Base-by-base conservation (phyloP, 1,140 invertebrate species). In the Trachymyrmex septentrionalis region DNA sequence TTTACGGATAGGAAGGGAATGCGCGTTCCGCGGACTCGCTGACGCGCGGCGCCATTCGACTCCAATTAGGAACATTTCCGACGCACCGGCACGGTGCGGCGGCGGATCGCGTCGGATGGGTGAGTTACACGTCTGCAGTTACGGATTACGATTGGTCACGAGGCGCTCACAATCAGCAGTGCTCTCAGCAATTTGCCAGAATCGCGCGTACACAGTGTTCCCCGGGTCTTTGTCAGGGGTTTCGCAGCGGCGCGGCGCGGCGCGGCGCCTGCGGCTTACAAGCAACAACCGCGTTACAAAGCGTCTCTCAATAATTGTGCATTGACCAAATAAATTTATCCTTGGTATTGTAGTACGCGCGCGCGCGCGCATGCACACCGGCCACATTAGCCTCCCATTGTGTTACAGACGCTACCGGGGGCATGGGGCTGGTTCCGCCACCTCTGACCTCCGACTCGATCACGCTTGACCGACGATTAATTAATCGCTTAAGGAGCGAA, bases 291-390 rank as follows among this genome's bases (percentile, higher is more conserved):
- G 55, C 80, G 86, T 90, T 90, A 87, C 86, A 90, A 89, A 89
- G 86, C 86, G 78, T 55, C 80, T 85, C 88, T 87, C 86, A 90
- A 87, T 90, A 90, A 90, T 90, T 90, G 89, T 80, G 88, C 89
- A 90, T 85, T 81, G 89, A 90, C 89, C 89, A 90, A 90, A 90
- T 90, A 90, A 90, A 90, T 90, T 87, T 86, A 90, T 90, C 80
- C 77, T 50, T 19, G 50, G n/a, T 30, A 16, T 34, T 34, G 14
- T n/a, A 53, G 38, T 44, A 44, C 14, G 38, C n/a, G 38, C 55
- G 38, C 14, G 38, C n/a, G 38, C 55, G 38, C 66, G n/a, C 21
- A 55, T 38, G 67, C 66, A 24, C 48, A 44, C 21, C 57, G 57
- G n/a, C 19, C 80, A 71, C 59, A 69, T 61, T 73, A 61, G 38